Evolutionary conservation across 1,140 invertebrate species (phyloP).

Genomic region (Uloborus diversus): DNA sequence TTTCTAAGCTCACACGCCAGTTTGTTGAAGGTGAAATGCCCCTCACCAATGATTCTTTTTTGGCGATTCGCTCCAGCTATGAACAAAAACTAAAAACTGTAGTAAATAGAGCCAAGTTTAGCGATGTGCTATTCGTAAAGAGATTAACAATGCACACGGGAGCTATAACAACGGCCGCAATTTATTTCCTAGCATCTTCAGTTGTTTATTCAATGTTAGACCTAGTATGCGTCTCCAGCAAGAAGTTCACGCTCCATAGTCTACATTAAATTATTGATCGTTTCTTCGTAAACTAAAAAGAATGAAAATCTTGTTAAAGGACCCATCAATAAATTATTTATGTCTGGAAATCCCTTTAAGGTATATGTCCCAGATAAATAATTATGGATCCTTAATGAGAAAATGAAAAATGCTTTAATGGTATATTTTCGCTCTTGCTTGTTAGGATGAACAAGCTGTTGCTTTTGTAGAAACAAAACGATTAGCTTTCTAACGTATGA

Average conservation of each 20-base stretch:
- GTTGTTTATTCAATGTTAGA: conserved; percentile 37
- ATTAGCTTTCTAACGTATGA: no score
- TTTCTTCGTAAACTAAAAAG: no score
- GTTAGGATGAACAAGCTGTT: no score
- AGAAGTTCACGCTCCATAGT: background rate
- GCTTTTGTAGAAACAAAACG: no score
- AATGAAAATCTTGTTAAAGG: no score
- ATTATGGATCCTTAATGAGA: no score
- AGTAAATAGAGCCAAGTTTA: conserved; percentile 35
- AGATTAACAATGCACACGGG: conserved; percentile 56
- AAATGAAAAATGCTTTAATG: no score
- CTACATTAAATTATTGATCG: no score
- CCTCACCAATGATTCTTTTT: conserved; percentile 45
- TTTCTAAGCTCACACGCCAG: conserved; percentile 17
- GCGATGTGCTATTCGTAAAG: conserved; percentile 51
- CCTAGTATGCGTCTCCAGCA: background rate
- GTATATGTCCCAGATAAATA: no score
- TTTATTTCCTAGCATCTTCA: conserved; percentile 40
- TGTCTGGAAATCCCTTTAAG: no score
- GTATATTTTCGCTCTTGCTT: no score
- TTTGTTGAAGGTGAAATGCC: conserved; percentile 23
- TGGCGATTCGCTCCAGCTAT: conserved; percentile 9
- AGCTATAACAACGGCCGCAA: conserved; percentile 52
- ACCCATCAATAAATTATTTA: no score
- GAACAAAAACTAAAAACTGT: conserved; percentile 4